Conservation (phyloP, 35 echinoderm and acorn worm species). For the Stichopus chloronotus region DNA sequence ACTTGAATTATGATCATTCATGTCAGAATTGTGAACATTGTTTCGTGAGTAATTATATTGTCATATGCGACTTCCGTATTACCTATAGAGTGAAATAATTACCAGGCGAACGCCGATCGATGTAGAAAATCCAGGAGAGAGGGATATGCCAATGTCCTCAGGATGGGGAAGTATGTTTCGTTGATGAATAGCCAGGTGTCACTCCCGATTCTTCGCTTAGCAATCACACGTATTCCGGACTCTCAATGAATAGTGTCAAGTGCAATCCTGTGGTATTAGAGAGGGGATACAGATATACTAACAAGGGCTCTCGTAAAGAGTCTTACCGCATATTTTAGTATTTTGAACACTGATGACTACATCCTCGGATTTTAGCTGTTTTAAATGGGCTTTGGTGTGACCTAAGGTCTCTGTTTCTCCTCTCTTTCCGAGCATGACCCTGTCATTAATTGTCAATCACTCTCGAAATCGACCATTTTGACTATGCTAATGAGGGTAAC, state of each 20-base stretch:
- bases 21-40: not conserved
- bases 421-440: too few relatives aligned
- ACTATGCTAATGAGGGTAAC: too few relatives aligned
- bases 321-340: too few relatives aligned
- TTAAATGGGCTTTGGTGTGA: too few relatives aligned
- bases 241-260: slow-evolving; percentile 22
- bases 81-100: not conserved
- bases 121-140: not conserved
- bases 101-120: slow-evolving; percentile 3
- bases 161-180: not conserved
- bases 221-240: not conserved
- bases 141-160: not conserved
- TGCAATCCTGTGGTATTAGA: not conserved
- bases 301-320: too few relatives aligned
- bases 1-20: not conserved
- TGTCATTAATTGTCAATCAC: too few relatives aligned
- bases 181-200: not conserved
- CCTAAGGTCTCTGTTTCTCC: too few relatives aligned
- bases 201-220: slow-evolving; percentile 11
- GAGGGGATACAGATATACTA: not conserved
- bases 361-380: too few relatives aligned
- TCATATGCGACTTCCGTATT: not conserved
- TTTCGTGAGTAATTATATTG: not conserved
- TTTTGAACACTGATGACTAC: too few relatives aligned
- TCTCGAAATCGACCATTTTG: too few relatives aligned